Evolutionary conservation across 2,797 vertebrate species (phyloP), one percentile per base, ranked within the genome.

Genomic region (Dendrocincla fuliginosa): DNA sequence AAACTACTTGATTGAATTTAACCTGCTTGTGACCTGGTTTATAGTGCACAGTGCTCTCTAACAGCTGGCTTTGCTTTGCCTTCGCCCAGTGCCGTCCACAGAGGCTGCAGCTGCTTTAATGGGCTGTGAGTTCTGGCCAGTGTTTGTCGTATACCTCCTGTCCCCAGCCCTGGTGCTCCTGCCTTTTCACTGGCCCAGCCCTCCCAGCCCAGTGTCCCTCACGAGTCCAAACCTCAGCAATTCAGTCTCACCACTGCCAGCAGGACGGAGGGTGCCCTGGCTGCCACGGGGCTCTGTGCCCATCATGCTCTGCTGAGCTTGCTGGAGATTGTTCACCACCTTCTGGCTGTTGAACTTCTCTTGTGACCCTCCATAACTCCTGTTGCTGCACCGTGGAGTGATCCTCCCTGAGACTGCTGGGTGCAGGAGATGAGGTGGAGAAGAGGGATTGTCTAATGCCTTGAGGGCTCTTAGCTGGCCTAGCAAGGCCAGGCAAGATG

Each of bases 1-100:
- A 97, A 97, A 97, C 96, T 96, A 97, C 95, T 97, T 84, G 3
- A 89, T 95, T 97, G 96, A 97, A 97, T 97, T 96, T 97, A 97
- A 94, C 87, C 91, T 93, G 96, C 94, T 96, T 97, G 90, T 96
- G 97, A 96, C 90, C 95, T 97, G 96, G 63, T 97, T 97, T 97
- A 71, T 97, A 93, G 96, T 93, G 71, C 94, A 81, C 91, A 53
- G 86, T 49, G 77, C 80, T 95, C 80, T 61, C 87, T 74, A 30
- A 80, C 76, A 15, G 41, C 85, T 84, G 90, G 69, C 96, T 97
- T 81, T 79, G 87, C 90, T 74, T 61, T 91, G 77, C 78, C 90
- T 84, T 59, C 42, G 0, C 52, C 44, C 57, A 86, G 87, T 47
- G 84, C 87, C 10, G 0, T 42, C 79, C 63, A 30, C 73, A 71